Evolutionary conservation across 2,113 vertebrate genomes (phyloP).

Genomic region (Elanoides forficatus): DNA sequence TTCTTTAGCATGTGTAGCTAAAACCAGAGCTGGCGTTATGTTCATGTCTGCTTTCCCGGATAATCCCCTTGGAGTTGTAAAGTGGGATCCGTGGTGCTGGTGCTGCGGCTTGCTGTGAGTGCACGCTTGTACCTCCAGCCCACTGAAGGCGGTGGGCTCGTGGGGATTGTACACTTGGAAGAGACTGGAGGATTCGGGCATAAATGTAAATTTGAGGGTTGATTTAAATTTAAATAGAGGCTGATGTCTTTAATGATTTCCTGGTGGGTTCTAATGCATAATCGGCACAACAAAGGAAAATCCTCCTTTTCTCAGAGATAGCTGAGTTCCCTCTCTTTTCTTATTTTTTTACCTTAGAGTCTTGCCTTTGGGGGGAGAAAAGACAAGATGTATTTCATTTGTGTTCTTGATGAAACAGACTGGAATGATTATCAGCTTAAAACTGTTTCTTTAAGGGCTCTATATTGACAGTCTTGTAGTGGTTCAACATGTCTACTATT

Average conservation of each 20-base stretch:
- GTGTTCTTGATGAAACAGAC: background rate
- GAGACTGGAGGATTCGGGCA: background rate
- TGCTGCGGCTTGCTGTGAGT: background rate
- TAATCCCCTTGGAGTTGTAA: background rate
- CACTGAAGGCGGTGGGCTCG: background rate
- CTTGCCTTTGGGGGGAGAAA: background rate
- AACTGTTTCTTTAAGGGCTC: background rate
- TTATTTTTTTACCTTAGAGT: background rate
- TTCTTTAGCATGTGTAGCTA: background rate
- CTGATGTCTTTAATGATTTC: background rate
- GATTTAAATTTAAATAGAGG: background rate
- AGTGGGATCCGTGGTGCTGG: background rate
- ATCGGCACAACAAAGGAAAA: background rate
- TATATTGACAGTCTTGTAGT: background rate
- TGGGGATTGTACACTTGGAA: rapidly evolving
- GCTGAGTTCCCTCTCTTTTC: background rate
- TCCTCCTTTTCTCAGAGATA: background rate
- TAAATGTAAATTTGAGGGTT: background rate
- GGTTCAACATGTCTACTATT: background rate
- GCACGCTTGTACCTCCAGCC: background rate
- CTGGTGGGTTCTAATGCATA: background rate
- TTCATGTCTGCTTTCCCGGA: background rate
- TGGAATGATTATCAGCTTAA: background rate
- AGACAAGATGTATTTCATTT: background rate
- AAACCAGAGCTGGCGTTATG: background rate